These are phyloP conservation scores for Todus mexicanus DNA, from an alignment of 2,797 vertebrate genomes.

Conservation along the genomic window DNA sequence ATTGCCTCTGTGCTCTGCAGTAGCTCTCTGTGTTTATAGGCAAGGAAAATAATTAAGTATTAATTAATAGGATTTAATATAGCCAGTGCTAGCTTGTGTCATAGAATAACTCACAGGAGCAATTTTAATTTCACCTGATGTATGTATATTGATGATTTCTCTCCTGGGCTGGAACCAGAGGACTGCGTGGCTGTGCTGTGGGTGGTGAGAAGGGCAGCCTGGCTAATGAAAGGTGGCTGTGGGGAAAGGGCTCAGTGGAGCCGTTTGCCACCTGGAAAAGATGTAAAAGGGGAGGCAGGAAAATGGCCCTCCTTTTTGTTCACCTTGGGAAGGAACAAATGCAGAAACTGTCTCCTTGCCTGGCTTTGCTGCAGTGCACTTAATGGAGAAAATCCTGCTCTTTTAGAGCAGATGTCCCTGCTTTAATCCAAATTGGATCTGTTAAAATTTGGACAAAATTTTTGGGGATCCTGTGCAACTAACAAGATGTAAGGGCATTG, in stretches of 20 bases:
- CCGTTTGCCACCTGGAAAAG: background rate
- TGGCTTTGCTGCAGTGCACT: background rate
- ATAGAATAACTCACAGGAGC: background rate
- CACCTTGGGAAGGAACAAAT: background rate
- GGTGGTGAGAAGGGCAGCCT: background rate
- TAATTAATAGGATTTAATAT: conserved; percentile 48
- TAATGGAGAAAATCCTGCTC: background rate
- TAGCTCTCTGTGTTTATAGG: background rate
- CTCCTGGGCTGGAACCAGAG: background rate
- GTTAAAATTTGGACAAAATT: background rate
- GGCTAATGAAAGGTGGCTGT: background rate
- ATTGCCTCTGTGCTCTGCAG: background rate
- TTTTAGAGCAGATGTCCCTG: background rate
- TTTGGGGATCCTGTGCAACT: background rate
- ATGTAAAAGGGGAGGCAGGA: background rate
- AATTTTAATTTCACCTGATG: conserved; percentile 31
- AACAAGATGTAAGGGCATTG: background rate
- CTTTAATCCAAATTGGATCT: background rate
- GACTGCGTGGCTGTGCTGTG: fast-evolving
- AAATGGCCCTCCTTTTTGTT: background rate
- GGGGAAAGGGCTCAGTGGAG: background rate
- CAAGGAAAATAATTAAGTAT: conserved; percentile 18
- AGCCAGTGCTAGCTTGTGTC: background rate
- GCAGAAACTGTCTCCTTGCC: background rate
- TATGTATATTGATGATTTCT: background rate